Evolutionary conservation across 2,797 vertebrate genomes (phyloP).

Genomic region (Crax fasciolata): DNA sequence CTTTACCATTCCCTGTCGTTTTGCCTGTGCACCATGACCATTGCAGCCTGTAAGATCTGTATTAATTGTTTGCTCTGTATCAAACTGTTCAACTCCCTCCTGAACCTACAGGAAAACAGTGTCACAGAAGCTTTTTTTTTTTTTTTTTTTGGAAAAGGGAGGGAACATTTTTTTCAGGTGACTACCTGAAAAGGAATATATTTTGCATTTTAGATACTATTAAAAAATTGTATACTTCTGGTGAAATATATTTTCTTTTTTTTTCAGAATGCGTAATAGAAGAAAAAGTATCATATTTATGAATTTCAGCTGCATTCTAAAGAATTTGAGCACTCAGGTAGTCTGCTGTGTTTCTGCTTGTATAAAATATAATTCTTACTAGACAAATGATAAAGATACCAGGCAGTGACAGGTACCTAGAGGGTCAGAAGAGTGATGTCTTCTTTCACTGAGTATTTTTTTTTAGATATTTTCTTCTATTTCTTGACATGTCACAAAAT

Average conservation of each 20-base stretch:
- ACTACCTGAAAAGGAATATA: accelerated
- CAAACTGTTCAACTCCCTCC: background rate
- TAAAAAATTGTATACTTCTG: background rate
- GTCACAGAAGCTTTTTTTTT: background rate
- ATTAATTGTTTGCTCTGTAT: background rate
- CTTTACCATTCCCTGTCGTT: background rate
- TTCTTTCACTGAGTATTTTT: background rate
- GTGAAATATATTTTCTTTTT: background rate
- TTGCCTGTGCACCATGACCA: background rate
- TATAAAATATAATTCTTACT: background rate
- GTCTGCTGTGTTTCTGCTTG: background rate
- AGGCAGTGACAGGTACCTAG: background rate
- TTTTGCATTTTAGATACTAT: background rate
- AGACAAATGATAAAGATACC: background rate
- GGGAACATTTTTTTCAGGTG: background rate
- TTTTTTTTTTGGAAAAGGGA: background rate
- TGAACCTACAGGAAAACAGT: background rate
- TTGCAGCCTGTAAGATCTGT: background rate
- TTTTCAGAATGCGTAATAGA: background rate
- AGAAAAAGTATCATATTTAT: background rate
- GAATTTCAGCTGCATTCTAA: background rate
- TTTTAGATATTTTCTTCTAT: background rate
- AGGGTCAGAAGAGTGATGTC: background rate
- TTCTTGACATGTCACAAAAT: background rate
- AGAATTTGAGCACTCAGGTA: background rate